Conservation (phyloP, 1,140 invertebrate species). For the Drosophila triauraria region DNA sequence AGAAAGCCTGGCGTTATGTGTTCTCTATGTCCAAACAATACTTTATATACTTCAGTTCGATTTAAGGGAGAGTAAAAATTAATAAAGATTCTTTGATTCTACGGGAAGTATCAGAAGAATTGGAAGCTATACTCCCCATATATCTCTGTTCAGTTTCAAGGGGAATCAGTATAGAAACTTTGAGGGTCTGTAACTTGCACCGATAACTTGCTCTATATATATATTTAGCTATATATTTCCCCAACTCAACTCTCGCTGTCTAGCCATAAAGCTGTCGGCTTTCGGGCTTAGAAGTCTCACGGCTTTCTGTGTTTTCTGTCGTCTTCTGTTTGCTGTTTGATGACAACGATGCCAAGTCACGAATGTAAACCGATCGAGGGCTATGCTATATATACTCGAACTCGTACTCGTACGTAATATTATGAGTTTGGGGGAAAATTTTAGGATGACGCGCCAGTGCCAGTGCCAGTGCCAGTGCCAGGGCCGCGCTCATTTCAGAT, state of each 20-base stretch:
- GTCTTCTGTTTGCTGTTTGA: conserved; percentile 32
- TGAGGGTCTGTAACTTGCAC: conserved; percentile 34
- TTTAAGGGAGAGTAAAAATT: conserved; percentile 5
- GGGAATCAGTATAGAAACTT: conserved; percentile 19
- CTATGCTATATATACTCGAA: conserved; percentile 13
- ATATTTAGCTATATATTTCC: conserved; percentile 1
- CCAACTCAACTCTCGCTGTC: conserved; percentile 1
- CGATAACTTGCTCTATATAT: conserved; percentile 58
- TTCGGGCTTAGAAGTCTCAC: conserved; percentile 53
- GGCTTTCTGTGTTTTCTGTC: conserved; percentile 8
- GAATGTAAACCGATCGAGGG: conserved; percentile 50
- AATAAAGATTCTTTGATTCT: too few relatives aligned
- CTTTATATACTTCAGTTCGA: conserved; percentile 1
- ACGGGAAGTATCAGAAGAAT: not conserved
- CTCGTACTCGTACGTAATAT: not conserved
- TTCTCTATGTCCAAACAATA: too few relatives aligned
- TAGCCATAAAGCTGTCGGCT: conserved; percentile 48
- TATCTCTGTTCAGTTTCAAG: conserved; percentile 21
- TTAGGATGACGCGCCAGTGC: conserved; percentile 32
- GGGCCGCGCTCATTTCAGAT: conserved; percentile 14
- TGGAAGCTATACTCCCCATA: not conserved
- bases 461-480: not conserved
- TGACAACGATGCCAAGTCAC: conserved; percentile 53
- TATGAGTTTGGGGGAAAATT: conserved; percentile 38
- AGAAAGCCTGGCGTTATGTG: too few relatives aligned